phyloP scores from a whole-genome alignment of 2,113 vertebrate genomes.

The Stomatorhinus ivindoensis region DNA sequence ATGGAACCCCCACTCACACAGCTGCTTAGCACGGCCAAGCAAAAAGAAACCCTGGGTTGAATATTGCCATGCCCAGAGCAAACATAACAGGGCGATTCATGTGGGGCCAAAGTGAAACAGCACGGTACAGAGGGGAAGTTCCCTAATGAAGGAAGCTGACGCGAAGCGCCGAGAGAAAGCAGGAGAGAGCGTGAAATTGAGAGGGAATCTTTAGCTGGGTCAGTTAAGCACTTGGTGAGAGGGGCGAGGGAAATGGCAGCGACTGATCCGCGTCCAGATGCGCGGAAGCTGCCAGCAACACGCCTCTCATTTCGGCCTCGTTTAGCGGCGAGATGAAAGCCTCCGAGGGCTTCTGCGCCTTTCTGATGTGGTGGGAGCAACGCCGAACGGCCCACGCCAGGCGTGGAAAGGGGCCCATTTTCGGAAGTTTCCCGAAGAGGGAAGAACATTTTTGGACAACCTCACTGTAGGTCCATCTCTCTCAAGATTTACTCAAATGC shows the following conservation, averaged over 20 bases:
- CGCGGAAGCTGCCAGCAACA: neutral
- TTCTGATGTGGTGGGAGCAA: neutral
- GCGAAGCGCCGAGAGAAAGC: neutral
- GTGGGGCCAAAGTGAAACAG: neutral
- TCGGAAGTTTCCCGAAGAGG: neutral
- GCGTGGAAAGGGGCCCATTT: neutral
- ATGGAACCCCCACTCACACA: neutral
- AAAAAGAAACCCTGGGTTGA: neutral
- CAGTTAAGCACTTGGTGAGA: neutral
- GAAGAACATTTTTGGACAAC: neutral
- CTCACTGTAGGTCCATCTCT: neutral
- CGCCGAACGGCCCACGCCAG: neutral
- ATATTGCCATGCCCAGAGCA: neutral
- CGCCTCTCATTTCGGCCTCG: neutral
- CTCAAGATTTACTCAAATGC: neutral
- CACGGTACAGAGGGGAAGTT: neutral
- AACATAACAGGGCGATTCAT: neutral
- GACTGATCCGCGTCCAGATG: neutral
- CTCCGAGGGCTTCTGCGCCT: neutral
- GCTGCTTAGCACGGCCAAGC: neutral
- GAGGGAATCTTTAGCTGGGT: neutral
- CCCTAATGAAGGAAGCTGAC: neutral
- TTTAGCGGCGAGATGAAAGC: neutral
- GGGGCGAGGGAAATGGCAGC: neutral
- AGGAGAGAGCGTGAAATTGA: neutral